Percentiles rank a stretch among this genome's conserved stretches.
Evolutionary conservation across 2,113 vertebrate genomes (phyloP).

Genomic region (Hylia prasina): DNA sequence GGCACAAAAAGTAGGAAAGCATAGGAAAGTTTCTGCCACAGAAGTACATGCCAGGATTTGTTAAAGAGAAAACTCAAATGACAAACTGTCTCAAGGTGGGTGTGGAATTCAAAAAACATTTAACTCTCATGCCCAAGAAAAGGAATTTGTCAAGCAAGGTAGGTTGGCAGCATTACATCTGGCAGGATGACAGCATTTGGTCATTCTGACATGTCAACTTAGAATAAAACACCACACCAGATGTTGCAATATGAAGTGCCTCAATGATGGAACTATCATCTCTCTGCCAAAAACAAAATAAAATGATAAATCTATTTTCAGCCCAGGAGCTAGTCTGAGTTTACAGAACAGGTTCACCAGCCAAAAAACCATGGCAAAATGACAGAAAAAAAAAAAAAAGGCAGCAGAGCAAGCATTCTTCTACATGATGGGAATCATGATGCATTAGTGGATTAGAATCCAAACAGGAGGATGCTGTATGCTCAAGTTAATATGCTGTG

Average conservation of each 20-base stretch:
- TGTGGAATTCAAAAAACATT: background rate
- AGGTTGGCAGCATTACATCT: background rate
- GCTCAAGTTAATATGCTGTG: background rate
- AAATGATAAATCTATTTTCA: conserved; percentile 13
- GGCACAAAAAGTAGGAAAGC: background rate
- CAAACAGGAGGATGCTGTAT: background rate
- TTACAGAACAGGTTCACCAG: conserved; percentile 3
- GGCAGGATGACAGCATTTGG: background rate
- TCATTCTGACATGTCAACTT: background rate
- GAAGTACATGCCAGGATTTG: background rate
- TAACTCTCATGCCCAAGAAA: background rate
- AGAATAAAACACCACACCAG: background rate
- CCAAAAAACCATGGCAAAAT: conserved; percentile 7
- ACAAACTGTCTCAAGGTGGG: background rate
- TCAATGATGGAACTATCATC: background rate
- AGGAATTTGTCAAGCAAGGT: background rate
- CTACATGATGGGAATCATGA: background rate
- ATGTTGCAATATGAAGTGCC: background rate
- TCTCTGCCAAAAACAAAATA: conserved; percentile 12
- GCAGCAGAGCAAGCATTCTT: background rate
- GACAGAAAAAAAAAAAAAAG: background rate
- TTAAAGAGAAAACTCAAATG: background rate
- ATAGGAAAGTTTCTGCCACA: background rate
- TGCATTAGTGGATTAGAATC: background rate
- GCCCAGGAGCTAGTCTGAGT: background rate